Evolutionary conservation across 92 coral and sea anemone genomes (phyloP).

Genomic region (Desmophyllum pertusum): DNA sequence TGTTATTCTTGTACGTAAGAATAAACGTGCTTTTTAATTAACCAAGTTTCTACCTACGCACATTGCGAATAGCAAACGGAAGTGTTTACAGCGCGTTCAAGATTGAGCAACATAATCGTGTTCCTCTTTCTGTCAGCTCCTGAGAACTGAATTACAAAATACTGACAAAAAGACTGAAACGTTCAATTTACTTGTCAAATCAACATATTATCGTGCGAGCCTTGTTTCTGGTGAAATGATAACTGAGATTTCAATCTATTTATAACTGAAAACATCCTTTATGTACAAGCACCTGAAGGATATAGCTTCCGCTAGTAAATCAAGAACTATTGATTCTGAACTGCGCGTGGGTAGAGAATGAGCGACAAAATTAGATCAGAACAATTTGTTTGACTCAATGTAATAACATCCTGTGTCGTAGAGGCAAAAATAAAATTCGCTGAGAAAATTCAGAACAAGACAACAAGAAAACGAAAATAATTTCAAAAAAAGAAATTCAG

Average conservation of each 20-base stretch:
- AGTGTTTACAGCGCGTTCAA: constrained; percentile 1
- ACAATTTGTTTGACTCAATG: constrained; percentile 23
- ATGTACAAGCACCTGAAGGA: not conserved
- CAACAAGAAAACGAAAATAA: not conserved
- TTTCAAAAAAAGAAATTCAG: not conserved
- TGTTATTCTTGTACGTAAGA: constrained; percentile 7
- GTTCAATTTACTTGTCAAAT: not conserved
- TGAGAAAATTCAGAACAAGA: not conserved
- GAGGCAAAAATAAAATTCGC: not conserved
- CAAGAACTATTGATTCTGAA: constrained; percentile 6
- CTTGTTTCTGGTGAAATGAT: not conserved
- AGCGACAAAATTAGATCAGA: constrained; percentile 11
- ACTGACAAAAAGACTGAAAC: not conserved
- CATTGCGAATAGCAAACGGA: constrained; percentile 12
- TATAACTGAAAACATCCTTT: not conserved
- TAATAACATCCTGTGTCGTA: constrained; percentile 26
- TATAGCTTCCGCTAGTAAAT: constrained; percentile 10
- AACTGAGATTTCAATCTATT: not conserved
- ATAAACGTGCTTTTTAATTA: not conserved
- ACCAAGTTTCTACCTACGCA: constrained; percentile 2
- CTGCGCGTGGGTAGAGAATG: constrained; percentile 18
- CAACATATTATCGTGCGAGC: not conserved
- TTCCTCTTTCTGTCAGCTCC: not conserved
- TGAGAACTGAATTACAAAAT: not conserved
- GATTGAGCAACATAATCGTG: constrained; percentile 5